Evolutionary conservation across 2,888 invertebrate species (phyloP), one percentile per base, ranked within the genome.

Genomic region (Euplagia quadripunctaria): DNA sequence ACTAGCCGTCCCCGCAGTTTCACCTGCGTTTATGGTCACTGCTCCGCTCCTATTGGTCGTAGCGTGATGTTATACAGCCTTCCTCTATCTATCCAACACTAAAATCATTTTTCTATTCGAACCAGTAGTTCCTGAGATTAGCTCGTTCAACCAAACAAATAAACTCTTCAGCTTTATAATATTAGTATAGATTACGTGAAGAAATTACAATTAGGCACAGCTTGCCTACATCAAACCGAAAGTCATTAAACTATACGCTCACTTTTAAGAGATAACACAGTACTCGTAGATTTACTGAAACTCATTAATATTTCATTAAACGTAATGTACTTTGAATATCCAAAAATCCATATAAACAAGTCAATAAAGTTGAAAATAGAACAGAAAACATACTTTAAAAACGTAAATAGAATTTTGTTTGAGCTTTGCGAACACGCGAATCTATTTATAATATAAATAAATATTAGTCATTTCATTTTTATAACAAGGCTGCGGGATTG

Each of bases 391-490:
- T 68, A 76, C 75, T 76, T n/a, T 69, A 41, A 14, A 31, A 8
- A 51, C 46, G 51, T 64, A 74, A 71, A 78, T 73, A 65, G 14
- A 4, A 72, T 51, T 73, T 63, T 73, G 73, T 75, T 66, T 71
- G 79, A 77, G 68, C 79, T 86, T 83, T 84, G 74, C 77, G 82
- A 79, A 79, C 79, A 77, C 55, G 51, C 51, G 68, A 71, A 78
- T 79, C 72, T 86, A 80, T 88, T 88, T 85, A 73, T 43, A n/a
- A 6, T 43, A 43, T 72, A 81, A 42, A 64, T 64, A 42, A 69
- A 74, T 73, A 80, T 75, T 73, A 58, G 79, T 81, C 85, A 79
- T 79, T 85, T 86, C 80, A 85, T 82, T 79, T 83, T 83, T 82
- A 79, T 78, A 79, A 78, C 78, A 81, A 78, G 76, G 73, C 74